Percentiles rank a stretch among this genome's conserved stretches.
Conservation (phyloP, 2,888 invertebrate genomes). For the Lottia scabra region DNA sequence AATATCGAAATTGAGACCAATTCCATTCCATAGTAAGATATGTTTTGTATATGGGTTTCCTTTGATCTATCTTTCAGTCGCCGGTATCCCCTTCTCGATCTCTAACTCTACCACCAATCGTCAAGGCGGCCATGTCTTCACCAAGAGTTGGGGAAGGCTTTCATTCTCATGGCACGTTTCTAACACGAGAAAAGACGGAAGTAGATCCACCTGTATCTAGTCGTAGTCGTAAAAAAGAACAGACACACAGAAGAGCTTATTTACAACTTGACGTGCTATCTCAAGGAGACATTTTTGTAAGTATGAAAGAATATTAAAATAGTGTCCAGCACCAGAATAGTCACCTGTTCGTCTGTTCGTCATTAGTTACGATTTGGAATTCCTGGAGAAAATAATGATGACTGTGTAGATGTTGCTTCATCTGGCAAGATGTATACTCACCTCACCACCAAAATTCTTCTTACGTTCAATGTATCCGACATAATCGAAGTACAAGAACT, state of each 20-base stretch:
- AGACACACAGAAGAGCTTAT: conserved; percentile 45
- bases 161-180: conserved; percentile 53
- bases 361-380: too few relatives aligned
- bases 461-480: too few relatives aligned
- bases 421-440: too few relatives aligned
- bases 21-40: too few relatives aligned
- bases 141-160: not conserved
- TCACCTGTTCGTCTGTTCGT: too few relatives aligned
- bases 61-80: not conserved
- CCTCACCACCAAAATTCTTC: too few relatives aligned
- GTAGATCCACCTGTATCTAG: conserved; percentile 26
- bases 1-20: too few relatives aligned
- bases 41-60: too few relatives aligned
- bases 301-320: conserved; percentile 25
- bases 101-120: not conserved
- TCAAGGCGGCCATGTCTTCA: conserved; percentile 1
- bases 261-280: conserved; percentile 59
- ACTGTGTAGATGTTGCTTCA: too few relatives aligned
- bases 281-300: conserved; percentile 64
- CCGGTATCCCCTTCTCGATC: not conserved
- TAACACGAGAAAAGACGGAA: conserved; percentile 60
- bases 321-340: too few relatives aligned
- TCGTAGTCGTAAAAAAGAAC: conserved; percentile 41
- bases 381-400: too few relatives aligned
- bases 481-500: too few relatives aligned